A percentile compares a stretch with the other conserved stretches of the same genome.
phyloP scores from a whole-genome alignment of 2,888 invertebrate genomes.

The Melipona bicolor region DNA sequence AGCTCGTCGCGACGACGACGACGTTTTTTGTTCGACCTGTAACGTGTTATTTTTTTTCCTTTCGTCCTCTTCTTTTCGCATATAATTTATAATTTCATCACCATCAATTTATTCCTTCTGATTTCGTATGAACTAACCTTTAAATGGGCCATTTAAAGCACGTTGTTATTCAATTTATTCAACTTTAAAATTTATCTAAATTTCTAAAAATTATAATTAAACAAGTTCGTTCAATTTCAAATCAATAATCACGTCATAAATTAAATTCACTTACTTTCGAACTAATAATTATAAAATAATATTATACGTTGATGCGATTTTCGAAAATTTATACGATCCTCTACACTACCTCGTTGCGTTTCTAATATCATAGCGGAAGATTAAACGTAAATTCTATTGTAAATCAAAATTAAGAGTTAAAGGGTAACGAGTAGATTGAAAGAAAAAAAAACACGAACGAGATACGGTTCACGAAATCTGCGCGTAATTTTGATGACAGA shows the following conservation, averaged over 20 bases:
- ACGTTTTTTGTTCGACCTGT: background rate
- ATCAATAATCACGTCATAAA: no score
- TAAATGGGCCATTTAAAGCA: no score
- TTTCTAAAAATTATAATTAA: no score
- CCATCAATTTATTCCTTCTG: background rate
- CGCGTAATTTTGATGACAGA: background rate
- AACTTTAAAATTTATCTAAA: no score
- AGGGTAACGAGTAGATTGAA: background rate
- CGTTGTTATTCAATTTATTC: no score
- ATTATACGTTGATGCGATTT: no score
- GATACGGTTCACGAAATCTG: background rate
- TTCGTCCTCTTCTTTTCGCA: background rate
- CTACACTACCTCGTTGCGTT: no score
- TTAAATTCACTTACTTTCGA: no score
- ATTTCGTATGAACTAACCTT: background rate
- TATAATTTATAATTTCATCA: background rate
- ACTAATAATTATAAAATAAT: no score
- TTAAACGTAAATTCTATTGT: background rate
- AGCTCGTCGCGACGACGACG: background rate
- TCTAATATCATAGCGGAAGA: no score
- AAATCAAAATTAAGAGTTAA: background rate
- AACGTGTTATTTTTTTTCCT: background rate
- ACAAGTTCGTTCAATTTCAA: no score
- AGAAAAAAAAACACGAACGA: background rate
- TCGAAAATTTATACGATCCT: no score